Evolutionary conservation across 1,140 invertebrate species (phyloP).

Genomic region (Lordiphosa collinella): DNA sequence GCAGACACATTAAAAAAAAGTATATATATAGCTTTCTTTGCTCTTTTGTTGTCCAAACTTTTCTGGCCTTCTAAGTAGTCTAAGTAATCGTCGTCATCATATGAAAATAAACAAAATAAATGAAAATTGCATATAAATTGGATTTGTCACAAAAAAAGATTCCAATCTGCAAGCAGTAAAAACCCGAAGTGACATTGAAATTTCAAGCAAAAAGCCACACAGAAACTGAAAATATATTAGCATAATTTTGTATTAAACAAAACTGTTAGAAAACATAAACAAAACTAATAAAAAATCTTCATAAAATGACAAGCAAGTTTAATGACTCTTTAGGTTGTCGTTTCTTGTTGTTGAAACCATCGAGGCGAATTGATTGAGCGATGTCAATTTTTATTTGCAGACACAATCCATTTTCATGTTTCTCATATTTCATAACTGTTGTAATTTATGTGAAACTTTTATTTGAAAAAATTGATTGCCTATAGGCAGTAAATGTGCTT

Average conservation of each 20-base stretch:
- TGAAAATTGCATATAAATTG: conserved; percentile 28
- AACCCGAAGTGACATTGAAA: conserved; percentile 45
- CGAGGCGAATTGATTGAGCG: conserved; percentile 37
- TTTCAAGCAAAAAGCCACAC: conserved; percentile 7
- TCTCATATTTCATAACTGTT: conserved; percentile 34
- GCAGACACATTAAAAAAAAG: conserved; percentile 13
- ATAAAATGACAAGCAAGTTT: conserved; percentile 22
- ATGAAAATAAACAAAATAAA: conserved; percentile 29
- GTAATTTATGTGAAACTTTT: conserved; percentile 13
- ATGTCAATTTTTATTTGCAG: conserved; percentile 38
- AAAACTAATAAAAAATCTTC: neutral
- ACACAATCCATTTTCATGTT: conserved; percentile 31
- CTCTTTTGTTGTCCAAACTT: conserved; percentile 9
- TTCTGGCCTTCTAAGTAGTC: conserved; percentile 24
- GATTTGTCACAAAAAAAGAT: conserved; percentile 23
- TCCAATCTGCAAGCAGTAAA: too few relatives aligned
- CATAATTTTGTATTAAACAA: conserved; percentile 45
- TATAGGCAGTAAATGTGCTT: conserved; percentile 28
- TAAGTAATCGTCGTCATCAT: too few relatives aligned
- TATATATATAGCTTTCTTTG: conserved; percentile 20
- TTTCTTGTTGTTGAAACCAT: neutral
- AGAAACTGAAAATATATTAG: conserved; percentile 21
- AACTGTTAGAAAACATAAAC: conserved; percentile 33
- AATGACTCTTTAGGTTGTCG: conserved; percentile 25
- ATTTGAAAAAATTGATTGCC: conserved; percentile 6